A percentile compares a stretch with the other conserved stretches of the same genome.
These are phyloP conservation scores for Oncorhynchus nerka DNA, from an alignment of 2,113 vertebrate genomes.

Conservation along the genomic window DNA sequence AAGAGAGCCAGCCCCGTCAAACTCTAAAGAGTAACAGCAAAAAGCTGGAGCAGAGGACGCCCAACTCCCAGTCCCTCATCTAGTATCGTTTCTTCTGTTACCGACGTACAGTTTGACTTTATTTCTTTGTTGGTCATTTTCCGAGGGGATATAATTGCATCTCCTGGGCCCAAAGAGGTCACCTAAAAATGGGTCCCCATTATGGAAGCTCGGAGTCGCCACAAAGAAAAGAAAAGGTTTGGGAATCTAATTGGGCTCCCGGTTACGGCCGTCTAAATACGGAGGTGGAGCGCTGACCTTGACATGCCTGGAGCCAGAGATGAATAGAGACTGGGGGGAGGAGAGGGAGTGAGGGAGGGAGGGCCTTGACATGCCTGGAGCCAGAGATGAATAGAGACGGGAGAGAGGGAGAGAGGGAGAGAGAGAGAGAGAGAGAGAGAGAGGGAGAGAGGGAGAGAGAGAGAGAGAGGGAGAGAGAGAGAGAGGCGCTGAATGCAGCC, in stretches of 20 bases:
- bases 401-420: too few relatives aligned
- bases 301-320: slow-evolving; percentile 20
- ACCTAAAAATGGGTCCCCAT: slow-evolving; percentile 23
- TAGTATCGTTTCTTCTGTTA: neutral
- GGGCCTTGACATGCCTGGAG: too few relatives aligned
- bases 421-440: neutral
- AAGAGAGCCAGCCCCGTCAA: too few relatives aligned
- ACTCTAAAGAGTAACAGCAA: too few relatives aligned
- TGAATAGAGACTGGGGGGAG: slow-evolving; percentile 1
- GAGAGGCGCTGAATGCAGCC: neutral
- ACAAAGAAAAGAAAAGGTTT: neutral
- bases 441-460: neutral
- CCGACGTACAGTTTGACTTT: slow-evolving; percentile 17
- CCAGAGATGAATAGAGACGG: too few relatives aligned
- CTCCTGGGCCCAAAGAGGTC: slow-evolving; percentile 24
- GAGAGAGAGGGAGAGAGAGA: too few relatives aligned
- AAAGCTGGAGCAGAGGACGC: too few relatives aligned
- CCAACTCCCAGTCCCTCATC: neutral
- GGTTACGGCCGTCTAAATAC: slow-evolving; percentile 20
- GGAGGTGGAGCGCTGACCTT: slow-evolving; percentile 24
- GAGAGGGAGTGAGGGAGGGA: fast-evolving
- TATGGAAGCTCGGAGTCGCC: neutral
- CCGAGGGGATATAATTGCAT: slow-evolving; percentile 22
- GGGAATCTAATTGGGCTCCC: slow-evolving; percentile 35
- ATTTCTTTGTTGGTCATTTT: slow-evolving; percentile 17